Percentiles rank a stretch among this genome's conserved stretches.
Evolutionary conservation across 2,888 invertebrate species (phyloP).

Genomic region (Chrysolina americana): DNA sequence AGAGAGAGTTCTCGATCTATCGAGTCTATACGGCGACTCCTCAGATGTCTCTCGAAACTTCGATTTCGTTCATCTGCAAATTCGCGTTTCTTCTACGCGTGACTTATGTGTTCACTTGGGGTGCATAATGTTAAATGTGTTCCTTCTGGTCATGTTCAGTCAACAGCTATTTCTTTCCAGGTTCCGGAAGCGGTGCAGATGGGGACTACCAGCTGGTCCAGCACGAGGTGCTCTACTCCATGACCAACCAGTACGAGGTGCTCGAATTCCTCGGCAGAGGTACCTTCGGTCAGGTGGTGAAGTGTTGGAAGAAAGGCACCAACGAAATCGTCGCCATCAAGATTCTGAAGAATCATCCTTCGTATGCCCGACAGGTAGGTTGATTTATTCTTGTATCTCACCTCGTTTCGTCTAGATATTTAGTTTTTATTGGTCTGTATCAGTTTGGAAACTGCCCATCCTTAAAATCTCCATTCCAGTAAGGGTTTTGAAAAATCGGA

Average conservation of each 20-base stretch:
- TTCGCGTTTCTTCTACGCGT: no score
- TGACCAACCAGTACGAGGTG: conserved; percentile 96
- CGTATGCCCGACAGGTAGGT: conserved; percentile 92
- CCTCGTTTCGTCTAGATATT: no score
- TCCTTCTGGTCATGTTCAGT: neutral
- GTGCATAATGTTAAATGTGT: no score
- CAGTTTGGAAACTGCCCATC: no score
- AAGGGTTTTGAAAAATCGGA: no score
- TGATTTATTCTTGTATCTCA: neutral
- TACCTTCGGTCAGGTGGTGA: conserved; percentile 99
- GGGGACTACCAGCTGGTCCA: conserved; percentile 99
- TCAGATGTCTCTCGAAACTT: no score
- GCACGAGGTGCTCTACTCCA: conserved; percentile 97
- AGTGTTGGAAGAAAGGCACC: conserved; percentile 99
- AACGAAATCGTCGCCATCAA: conserved; percentile 99
- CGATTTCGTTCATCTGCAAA: no score
- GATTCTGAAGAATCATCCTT: conserved; percentile 99
- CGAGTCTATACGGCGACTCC: no score
- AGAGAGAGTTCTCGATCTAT: no score
- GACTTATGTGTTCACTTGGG: no score
- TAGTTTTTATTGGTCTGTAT: no score
- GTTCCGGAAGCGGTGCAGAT: conserved; percentile 81
- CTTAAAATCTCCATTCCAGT: no score
- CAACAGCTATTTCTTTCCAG: conserved; percentile 1
- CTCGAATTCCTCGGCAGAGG: conserved; percentile 99